A percentile compares a stretch with the other conserved stretches of the same genome.
Evolutionary conservation across 2,113 vertebrate genomes (phyloP).

Genomic region (Notothenia rossii): DNA sequence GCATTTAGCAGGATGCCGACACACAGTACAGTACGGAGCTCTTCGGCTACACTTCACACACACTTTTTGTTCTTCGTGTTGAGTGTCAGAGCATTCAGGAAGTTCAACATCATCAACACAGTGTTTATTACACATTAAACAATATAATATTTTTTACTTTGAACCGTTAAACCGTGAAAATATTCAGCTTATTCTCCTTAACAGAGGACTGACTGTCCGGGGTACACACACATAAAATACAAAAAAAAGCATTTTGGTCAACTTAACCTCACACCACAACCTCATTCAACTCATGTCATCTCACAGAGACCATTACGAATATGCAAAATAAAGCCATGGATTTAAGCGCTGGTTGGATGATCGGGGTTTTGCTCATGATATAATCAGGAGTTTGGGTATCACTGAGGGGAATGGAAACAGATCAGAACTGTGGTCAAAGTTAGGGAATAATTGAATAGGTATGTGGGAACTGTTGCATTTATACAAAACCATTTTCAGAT

Average conservation of each 20-base stretch:
- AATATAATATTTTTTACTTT: conserved; percentile 77
- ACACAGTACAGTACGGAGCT: conserved; percentile 66
- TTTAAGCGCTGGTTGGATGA: conserved; percentile 72
- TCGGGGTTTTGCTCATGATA: conserved; percentile 52
- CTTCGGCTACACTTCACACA: conserved; percentile 57
- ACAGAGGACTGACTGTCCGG: conserved; percentile 69
- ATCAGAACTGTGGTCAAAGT: background rate
- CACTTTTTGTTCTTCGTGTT: conserved; percentile 74
- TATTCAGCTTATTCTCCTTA: conserved; percentile 83
- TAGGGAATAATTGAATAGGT: conserved; percentile 1
- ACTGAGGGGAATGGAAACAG: conserved; percentile 53
- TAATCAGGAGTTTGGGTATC: conserved; percentile 51
- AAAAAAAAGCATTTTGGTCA: conserved; percentile 78
- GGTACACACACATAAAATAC: conserved; percentile 72
- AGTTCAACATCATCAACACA: conserved; percentile 83
- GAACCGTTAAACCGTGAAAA: conserved; percentile 80
- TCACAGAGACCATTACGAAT: conserved; percentile 87
- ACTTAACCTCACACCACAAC: conserved; percentile 74
- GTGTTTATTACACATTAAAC: conserved; percentile 81
- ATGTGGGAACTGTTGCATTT: background rate
- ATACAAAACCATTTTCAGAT: background rate
- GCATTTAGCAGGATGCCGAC: conserved; percentile 67
- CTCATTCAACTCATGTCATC: conserved; percentile 81
- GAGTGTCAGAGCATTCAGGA: conserved; percentile 76
- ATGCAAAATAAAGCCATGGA: conserved; percentile 85